phyloP scores from a whole-genome alignment of 2,797 vertebrate species.

The Prionace glauca region DNA sequence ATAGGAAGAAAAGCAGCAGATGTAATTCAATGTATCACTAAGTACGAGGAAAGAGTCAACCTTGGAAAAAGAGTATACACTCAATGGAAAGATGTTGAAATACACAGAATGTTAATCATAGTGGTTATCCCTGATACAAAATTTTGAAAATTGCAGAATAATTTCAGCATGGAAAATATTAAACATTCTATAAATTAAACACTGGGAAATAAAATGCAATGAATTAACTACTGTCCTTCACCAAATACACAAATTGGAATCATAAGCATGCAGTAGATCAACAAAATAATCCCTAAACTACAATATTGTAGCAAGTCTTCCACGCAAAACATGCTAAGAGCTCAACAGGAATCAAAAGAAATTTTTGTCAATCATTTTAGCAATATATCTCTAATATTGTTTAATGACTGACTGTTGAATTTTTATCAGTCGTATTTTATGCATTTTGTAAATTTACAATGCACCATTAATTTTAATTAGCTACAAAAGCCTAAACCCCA shows the following conservation, averaged over 20 bases:
- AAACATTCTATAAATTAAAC: no score
- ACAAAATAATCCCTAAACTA: not conserved
- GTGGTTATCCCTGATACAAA: no score
- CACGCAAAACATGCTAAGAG: not conserved
- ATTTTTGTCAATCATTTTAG: not conserved
- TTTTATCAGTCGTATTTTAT: not conserved
- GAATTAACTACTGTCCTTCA: not conserved
- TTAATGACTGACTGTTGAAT: not conserved
- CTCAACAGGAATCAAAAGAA: not conserved
- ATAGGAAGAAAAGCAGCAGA: no score
- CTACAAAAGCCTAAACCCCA: not conserved
- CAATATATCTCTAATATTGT: not conserved
- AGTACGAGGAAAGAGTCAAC: no score
- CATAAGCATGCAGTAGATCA: not conserved
- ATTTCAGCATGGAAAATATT: no score
- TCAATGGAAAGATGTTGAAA: no score
- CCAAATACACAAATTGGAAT: not conserved
- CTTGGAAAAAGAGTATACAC: no score
- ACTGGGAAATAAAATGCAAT: no score
- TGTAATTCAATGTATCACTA: no score
- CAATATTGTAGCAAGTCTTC: conserved; percentile 1
- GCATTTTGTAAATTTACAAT: not conserved
- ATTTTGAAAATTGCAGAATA: no score
- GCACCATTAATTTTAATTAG: not conserved
- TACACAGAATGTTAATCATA: no score